phyloP scores from a whole-genome alignment of 2,797 vertebrate species.

The Manis pentadactyla region DNA sequence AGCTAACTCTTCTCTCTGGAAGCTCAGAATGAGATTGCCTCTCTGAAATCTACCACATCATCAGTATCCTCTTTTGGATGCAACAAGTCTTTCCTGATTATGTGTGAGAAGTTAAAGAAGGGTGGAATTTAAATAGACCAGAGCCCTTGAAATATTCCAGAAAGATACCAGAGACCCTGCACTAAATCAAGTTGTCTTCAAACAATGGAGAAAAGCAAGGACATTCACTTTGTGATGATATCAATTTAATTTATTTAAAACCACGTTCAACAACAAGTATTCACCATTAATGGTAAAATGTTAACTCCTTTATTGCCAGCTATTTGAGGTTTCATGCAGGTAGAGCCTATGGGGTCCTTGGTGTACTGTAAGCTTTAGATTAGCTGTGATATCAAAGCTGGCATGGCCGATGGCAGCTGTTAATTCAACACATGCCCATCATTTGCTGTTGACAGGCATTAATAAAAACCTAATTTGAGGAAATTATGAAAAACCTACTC shows the following conservation, averaged over 20 bases:
- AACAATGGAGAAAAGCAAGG: slow-evolving; percentile 55
- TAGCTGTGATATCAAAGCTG: slow-evolving; percentile 82
- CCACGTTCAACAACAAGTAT: slow-evolving; percentile 66
- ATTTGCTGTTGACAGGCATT: slow-evolving; percentile 92
- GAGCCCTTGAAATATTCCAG: slow-evolving; percentile 68
- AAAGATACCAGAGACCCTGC: slow-evolving; percentile 15
- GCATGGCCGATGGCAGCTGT: slow-evolving; percentile 81
- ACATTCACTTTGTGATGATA: slow-evolving; percentile 45
- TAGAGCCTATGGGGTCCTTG: slow-evolving; percentile 60
- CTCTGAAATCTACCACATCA: slow-evolving; percentile 41
- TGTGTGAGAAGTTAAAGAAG: slow-evolving; percentile 29
- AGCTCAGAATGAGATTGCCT: neutral
- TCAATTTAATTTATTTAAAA: slow-evolving; percentile 64
- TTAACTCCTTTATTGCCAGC: slow-evolving; percentile 62
- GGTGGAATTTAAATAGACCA: slow-evolving; percentile 54
- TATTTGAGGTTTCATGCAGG: slow-evolving; percentile 72
- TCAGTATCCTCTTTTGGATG: neutral
- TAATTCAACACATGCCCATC: slow-evolving; percentile 88
- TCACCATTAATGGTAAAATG: slow-evolving; percentile 51
- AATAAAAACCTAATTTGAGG: slow-evolving; percentile 92
- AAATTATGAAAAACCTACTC: slow-evolving; percentile 90
- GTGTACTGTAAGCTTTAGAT: slow-evolving; percentile 79
- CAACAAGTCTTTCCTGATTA: slow-evolving; percentile 52
- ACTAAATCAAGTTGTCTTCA: slow-evolving; percentile 74
- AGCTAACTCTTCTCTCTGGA: neutral